Base-by-base conservation (phyloP, 2,888 invertebrate species). In the Sicus ferrugineus region DNA sequence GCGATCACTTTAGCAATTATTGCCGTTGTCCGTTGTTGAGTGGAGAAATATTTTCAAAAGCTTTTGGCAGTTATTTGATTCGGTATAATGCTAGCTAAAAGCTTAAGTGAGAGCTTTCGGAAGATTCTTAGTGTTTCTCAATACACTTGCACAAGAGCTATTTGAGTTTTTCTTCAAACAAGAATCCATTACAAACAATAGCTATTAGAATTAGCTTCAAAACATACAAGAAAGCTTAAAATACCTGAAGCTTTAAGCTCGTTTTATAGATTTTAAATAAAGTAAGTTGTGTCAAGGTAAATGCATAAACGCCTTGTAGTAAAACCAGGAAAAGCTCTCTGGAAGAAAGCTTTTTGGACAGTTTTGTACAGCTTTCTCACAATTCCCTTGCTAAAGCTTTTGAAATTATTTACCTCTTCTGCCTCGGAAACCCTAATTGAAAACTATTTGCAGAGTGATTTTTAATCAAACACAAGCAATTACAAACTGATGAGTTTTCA, bases 41-140 rank as follows among this genome's bases (percentile, higher is more conserved):
- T 52, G 14, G 21, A 2, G 26, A 61, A 42, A 26, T 42, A 61
- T 61, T 61, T 61, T 61, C 61, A 61, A 61, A 61, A 34, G 14
- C 19, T 61, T 16, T 61, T 2, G 9, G 16, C 38, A 6, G 26
- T n/a, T n/a, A n/a, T n/a, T n/a, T n/a, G n/a, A n/a, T n/a, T n/a
- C n/a, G n/a, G 2, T 26, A 56, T 9, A 28, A 28, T 16, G 26
- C 26, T 21, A 56, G 14, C 16, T 4, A 42, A 16, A 42, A 42
- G 34, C n/a, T n/a, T n/a, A 50, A n/a, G 50, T 50, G 23, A 26
- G 11, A 52, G 48, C 26, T 52, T 52, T n/a, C 38, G 38, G 14
- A 9, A 38, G 7, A 38, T 38, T 38, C 38, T 38, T 38, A 38
- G 14, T 14, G 38, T 38, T 38, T 38, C 9, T 38, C 7, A 7